Percentiles rank a stretch among this genome's conserved stretches.
Evolutionary conservation across 2,113 vertebrate species (phyloP).

Genomic region (Anthoscopus minutus): DNA sequence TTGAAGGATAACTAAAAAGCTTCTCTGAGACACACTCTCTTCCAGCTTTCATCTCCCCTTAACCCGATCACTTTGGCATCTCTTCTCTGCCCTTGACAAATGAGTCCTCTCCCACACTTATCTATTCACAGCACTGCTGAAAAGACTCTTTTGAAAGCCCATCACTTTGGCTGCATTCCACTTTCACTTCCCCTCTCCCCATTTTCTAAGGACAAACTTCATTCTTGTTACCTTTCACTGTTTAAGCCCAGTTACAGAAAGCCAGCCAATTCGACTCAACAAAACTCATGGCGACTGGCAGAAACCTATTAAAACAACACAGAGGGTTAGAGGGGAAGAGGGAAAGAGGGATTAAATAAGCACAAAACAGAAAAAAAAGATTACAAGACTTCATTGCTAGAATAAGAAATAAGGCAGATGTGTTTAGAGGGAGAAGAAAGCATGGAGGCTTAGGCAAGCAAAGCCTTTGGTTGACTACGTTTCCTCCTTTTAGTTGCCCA

Average conservation of each 20-base stretch:
- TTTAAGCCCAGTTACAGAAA: neutral
- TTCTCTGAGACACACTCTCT: neutral
- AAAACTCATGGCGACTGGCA: neutral
- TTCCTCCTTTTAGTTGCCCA: neutral
- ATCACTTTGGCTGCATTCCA: neutral
- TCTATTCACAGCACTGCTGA: neutral
- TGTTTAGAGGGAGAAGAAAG: neutral
- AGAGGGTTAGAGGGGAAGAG: neutral
- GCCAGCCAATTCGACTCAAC: neutral
- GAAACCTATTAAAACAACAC: neutral
- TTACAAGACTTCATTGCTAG: neutral
- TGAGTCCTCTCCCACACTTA: neutral
- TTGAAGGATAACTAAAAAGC: neutral
- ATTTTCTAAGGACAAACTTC: conserved; percentile 9
- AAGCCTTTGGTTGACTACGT: neutral
- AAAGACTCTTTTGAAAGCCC: conserved; percentile 1
- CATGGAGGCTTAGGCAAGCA: neutral
- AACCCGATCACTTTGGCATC: neutral
- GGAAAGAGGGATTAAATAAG: neutral
- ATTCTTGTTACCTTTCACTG: conserved; percentile 23
- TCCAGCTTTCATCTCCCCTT: neutral
- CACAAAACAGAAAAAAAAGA: neutral
- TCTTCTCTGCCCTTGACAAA: neutral
- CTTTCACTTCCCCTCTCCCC: neutral
- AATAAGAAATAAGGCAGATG: neutral